Base-by-base conservation (phyloP, 2,113 vertebrate genomes). In the Rhineura floridana region DNA sequence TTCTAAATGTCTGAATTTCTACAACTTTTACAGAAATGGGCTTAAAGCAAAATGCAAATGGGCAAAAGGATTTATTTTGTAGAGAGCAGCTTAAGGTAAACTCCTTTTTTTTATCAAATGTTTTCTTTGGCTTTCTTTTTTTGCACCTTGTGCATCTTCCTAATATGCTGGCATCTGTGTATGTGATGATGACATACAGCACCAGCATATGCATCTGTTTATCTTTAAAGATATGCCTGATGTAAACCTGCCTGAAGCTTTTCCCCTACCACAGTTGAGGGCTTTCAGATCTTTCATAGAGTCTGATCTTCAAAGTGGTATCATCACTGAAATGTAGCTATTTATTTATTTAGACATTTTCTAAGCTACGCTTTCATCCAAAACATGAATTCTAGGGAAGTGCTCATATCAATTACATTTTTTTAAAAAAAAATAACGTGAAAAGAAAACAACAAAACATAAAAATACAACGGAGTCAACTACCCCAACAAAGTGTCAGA, bases 1-100 rank as follows among this genome's bases (percentile, higher is more conserved):
- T 52, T 3, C 48, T 17, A 77, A 87, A 84, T 39, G 59, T 72
- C 28, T 87, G 1, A 1, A 0, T 80, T 33, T 15, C 82, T 33
- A 13, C 62, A 48, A 59, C 90, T 72, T 85, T 84, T 94, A 84
- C 92, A 96, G 97, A 97, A 95, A 94, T 63, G 42, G 39, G 63
- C 84, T 73, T 93, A 91, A 92, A 91, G 81, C 87, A 92, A 91
- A 89, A 89, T 88, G 93, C 39, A 92, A 73, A 83, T 81, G 92
- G 84, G 76, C 48, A 94, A 65, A 95, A 88, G 52, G 81, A 65
- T 86, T 65, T 90, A 84, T 33, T 89, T 92, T 83, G 91, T 90
- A 62, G 83, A 88, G 92, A 95, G 78, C 93, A 92, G 73, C 25
- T 85, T 46, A 94, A 96, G 95, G 97, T 97, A 96, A 96, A 90